A percentile compares a stretch with the other conserved stretches of the same genome.
These are phyloP conservation scores for Centropristis striata DNA, from an alignment of 2,113 vertebrate genomes.

Conservation along the genomic window DNA sequence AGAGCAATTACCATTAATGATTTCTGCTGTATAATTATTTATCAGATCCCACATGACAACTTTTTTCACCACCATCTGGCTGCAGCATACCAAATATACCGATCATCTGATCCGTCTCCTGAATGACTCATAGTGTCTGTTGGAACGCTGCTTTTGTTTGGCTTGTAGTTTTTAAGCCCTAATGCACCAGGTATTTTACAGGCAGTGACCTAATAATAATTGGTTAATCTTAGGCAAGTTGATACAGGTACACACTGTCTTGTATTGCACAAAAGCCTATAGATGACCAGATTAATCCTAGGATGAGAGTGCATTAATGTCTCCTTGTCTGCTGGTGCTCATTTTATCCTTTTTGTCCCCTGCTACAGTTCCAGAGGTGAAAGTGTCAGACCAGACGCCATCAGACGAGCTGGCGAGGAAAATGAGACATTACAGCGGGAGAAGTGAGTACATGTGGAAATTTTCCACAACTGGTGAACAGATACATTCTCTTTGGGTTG, in stretches of 20 bases:
- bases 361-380: slow-evolving; percentile 88
- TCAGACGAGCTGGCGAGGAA: slow-evolving; percentile 93
- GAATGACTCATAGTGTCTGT: slow-evolving; percentile 67
- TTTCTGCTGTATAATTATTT: not conserved
- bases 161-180: slow-evolving; percentile 36
- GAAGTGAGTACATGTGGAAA: slow-evolving; percentile 84
- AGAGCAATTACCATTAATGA: not conserved
- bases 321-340: not conserved
- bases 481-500: too few species aligned
- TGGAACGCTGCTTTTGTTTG: slow-evolving; percentile 59
- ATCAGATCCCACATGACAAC: not conserved
- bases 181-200: slow-evolving; percentile 25
- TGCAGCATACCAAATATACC: slow-evolving; percentile 38
- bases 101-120: slow-evolving; percentile 41
- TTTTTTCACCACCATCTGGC: not conserved
- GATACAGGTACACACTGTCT: slow-evolving; percentile 30
- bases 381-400: slow-evolving; percentile 93
- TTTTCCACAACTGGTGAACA: not conserved
- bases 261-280: slow-evolving; percentile 1
- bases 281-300: slow-evolving; percentile 30
- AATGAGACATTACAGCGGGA: slow-evolving; percentile 89
- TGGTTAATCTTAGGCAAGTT: slow-evolving; percentile 53
- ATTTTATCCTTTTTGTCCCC: not conserved
- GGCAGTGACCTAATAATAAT: slow-evolving; percentile 45
- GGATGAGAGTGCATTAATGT: not conserved